phyloP scores from a whole-genome alignment of 2,888 invertebrate species.

The Orthosia incerta region DNA sequence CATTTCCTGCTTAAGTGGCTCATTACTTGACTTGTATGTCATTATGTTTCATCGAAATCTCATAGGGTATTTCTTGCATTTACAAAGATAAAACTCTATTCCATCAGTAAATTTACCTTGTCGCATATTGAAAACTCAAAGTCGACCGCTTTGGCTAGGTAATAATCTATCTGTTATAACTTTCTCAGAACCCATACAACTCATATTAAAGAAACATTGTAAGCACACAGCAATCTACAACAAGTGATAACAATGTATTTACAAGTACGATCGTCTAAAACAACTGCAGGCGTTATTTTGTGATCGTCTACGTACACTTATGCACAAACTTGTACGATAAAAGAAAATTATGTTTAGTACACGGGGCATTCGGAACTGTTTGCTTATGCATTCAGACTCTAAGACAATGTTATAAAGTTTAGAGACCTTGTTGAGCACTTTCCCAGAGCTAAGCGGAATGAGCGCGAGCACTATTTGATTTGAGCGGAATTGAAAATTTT shows the following conservation, averaged over 20 bases:
- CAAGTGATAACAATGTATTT: conserved; percentile 53
- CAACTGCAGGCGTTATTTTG: conserved; percentile 50
- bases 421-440: conserved; percentile 73
- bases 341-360: conserved; percentile 74
- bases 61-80: background rate
- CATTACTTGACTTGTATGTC: no score
- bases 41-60: no score
- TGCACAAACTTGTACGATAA: conserved; percentile 63
- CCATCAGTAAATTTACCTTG: background rate
- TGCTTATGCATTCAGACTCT: conserved; percentile 79
- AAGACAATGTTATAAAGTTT: conserved; percentile 81
- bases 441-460: conserved; percentile 76
- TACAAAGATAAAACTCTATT: background rate
- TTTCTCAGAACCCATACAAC: background rate
- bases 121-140: background rate
- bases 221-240: conserved; percentile 24
- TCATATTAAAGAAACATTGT: conserved; percentile 30
- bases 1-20: no score
- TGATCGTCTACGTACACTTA: conserved; percentile 51
- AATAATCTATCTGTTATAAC: conserved; percentile 5
- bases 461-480: conserved; percentile 79
- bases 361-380: conserved; percentile 71
- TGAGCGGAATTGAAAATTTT: conserved; percentile 78
- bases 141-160: background rate
- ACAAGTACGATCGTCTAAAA: conserved; percentile 53